Percentiles rank a stretch among this genome's conserved stretches.
Conservation (phyloP, 1,140 invertebrate genomes). For the Kradibia gibbosae region DNA sequence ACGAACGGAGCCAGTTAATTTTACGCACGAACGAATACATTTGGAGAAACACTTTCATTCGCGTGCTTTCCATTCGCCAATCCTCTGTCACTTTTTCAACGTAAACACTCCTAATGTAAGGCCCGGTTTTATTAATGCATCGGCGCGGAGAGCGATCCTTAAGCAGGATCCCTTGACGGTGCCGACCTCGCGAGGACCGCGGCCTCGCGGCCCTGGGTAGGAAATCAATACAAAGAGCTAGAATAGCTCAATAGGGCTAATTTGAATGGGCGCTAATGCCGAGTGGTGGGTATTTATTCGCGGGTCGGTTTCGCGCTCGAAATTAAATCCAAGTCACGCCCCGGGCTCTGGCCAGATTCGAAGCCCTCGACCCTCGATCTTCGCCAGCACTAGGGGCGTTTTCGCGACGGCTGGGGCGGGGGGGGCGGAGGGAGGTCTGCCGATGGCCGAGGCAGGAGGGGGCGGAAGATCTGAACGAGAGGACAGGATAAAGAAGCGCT, state of each 20-base stretch:
- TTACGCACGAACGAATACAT: too few species aligned
- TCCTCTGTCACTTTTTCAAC: too few species aligned
- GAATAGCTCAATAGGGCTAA: neutral
- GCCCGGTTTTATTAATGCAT: too few species aligned
- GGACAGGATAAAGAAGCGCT: neutral
- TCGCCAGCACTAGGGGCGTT: slow-evolving; percentile 50
- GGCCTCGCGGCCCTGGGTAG: neutral
- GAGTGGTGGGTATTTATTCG: neutral
- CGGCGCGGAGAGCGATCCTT: too few species aligned
- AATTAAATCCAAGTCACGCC: slow-evolving; percentile 46
- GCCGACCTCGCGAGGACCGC: neutral
- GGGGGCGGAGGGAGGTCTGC: neutral
- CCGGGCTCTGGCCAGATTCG: slow-evolving; percentile 30
- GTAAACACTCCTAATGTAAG: too few species aligned
- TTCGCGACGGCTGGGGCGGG: slow-evolving; percentile 23
- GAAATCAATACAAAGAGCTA: neutral
- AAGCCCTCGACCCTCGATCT: slow-evolving; percentile 53
- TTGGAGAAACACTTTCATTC: too few species aligned
- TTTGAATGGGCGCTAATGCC: slow-evolving; percentile 17
- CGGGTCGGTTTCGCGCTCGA: slow-evolving; percentile 60
- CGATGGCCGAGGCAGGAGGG: neutral
- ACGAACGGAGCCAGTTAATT: too few species aligned
- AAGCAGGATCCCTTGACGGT: too few species aligned
- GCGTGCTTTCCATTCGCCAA: too few species aligned
- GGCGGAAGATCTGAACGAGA: slow-evolving; percentile 34